Conservation (phyloP, 2,113 vertebrate genomes). For the Megaceryle torquata region DNA sequence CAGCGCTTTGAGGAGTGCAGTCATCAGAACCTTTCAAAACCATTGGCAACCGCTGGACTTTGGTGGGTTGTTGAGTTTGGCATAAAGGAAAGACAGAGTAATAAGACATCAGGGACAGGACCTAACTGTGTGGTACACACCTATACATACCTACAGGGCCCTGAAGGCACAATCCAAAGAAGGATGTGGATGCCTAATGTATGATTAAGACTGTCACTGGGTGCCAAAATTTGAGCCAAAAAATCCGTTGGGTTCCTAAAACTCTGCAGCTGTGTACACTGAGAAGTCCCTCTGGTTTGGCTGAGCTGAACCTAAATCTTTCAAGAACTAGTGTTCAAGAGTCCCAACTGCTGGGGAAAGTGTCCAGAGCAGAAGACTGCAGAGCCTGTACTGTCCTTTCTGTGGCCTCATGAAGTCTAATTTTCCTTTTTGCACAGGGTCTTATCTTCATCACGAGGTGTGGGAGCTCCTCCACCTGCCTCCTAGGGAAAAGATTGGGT, state of each 20-base stretch:
- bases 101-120: background rate
- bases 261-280: slow-evolving; percentile 39
- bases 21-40: background rate
- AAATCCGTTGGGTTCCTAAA: background rate
- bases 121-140: background rate
- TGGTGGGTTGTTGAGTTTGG: background rate
- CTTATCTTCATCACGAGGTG: background rate
- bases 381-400: background rate
- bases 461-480: background rate
- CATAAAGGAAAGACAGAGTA: background rate
- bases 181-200: background rate
- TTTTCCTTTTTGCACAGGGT: background rate
- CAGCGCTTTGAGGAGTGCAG: background rate
- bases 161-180: background rate
- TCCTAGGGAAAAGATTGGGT: background rate
- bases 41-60: background rate
- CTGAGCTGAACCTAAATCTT: background rate
- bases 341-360: background rate
- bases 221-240: slow-evolving; percentile 3
- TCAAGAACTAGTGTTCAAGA: background rate
- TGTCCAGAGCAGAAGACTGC: background rate
- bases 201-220: slow-evolving; percentile 14
- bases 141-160: background rate
- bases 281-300: slow-evolving; percentile 4
- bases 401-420: background rate